phyloP scores from a whole-genome alignment of 2,113 vertebrate species.

The Scytalopus superciliaris region DNA sequence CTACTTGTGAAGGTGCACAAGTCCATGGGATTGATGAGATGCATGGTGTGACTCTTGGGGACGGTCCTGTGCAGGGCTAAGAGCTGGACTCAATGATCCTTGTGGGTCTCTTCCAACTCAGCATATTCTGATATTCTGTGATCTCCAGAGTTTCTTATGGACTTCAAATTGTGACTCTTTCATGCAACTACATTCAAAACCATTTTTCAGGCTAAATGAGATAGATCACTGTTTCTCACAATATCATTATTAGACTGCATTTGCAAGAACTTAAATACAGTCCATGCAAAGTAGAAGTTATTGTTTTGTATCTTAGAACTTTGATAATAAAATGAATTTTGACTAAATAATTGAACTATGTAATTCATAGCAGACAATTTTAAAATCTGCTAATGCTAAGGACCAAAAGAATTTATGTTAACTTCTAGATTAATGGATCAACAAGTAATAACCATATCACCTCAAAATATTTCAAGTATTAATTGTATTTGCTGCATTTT shows the following conservation, averaged over 20 bases:
- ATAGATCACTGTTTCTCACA: neutral
- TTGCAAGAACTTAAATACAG: neutral
- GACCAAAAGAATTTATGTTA: neutral
- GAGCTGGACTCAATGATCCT: neutral
- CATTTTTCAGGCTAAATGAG: neutral
- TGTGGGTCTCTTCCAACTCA: neutral
- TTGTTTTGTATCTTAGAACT: neutral
- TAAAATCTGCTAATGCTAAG: neutral
- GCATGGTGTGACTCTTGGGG: neutral
- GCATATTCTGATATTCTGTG: neutral
- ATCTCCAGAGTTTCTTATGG: neutral
- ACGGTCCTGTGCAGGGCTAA: neutral
- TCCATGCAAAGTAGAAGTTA: neutral
- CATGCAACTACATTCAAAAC: neutral
- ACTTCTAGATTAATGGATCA: neutral
- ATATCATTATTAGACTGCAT: neutral
- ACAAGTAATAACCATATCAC: neutral
- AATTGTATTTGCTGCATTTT: neutral
- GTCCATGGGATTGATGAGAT: neutral
- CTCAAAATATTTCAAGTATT: neutral
- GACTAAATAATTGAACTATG: neutral
- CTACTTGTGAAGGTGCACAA: neutral
- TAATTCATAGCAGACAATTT: neutral
- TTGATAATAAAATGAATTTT: neutral
- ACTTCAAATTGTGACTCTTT: neutral